These are phyloP conservation scores for Cassiopea andromeda DNA, from an alignment of 30 jellyfish, hydroid and myxozoan genomes.

Conservation along the genomic window DNA sequence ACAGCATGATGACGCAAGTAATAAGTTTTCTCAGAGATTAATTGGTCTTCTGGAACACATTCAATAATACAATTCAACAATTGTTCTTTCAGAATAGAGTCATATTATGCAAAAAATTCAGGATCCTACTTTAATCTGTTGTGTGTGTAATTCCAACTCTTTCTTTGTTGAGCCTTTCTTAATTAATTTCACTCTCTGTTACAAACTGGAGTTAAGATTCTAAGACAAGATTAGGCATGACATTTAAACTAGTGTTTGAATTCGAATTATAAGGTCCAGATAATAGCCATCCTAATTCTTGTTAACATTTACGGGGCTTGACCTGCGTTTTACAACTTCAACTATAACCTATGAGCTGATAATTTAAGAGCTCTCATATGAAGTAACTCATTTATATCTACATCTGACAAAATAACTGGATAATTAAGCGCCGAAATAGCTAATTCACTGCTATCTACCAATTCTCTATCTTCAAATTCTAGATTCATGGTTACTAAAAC, in stretches of 20 bases:
- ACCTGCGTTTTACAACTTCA: slow-evolving; percentile 48
- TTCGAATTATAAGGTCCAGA: slow-evolving; percentile 18
- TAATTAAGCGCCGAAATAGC: slow-evolving; percentile 12
- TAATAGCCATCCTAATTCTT: slow-evolving; percentile 61
- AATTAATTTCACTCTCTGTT: background rate
- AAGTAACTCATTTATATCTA: background rate
- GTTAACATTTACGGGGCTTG: slow-evolving; percentile 61
- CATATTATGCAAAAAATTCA: slow-evolving; percentile 35
- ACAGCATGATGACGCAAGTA: slow-evolving; percentile 45
- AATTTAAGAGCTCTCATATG: slow-evolving; percentile 23
- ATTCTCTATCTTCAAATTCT: background rate
- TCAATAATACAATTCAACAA: slow-evolving; percentile 19
- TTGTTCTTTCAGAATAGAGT: slow-evolving; percentile 32
- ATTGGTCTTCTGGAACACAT: slow-evolving; percentile 31
- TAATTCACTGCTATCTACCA: background rate
- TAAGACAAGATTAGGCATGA: background rate
- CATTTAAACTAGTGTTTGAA: background rate
- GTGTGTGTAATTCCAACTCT: background rate
- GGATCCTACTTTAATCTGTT: slow-evolving; percentile 21
- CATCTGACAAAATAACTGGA: slow-evolving; percentile 25
- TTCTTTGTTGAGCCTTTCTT: background rate
- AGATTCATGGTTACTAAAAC: slow-evolving; percentile 19
- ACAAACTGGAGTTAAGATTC: background rate
- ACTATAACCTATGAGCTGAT: slow-evolving; percentile 34
- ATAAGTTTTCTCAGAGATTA: slow-evolving; percentile 6